These are phyloP conservation scores for Sinocyclocheilus grahami DNA, from an alignment of 2,113 vertebrate genomes.

Conservation along the genomic window DNA sequence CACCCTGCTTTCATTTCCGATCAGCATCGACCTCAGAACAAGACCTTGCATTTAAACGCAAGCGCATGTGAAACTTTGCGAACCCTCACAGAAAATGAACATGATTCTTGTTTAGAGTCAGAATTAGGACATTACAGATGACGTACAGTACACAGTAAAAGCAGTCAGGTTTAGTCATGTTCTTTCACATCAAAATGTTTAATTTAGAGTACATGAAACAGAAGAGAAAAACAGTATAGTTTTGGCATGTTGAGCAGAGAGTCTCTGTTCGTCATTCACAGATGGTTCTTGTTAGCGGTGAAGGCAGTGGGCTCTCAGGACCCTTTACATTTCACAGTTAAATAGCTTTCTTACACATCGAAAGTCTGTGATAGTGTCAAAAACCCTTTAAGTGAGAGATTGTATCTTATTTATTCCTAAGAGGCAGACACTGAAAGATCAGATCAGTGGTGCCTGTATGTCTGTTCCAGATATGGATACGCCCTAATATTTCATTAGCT, in stretches of 20 bases:
- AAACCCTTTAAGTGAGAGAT: neutral
- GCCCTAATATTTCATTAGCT: slow-evolving; percentile 50
- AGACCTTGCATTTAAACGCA: slow-evolving; percentile 23
- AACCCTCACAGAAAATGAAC: neutral
- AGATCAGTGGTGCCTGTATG: neutral
- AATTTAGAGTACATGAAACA: slow-evolving; percentile 16
- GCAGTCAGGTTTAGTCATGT: neutral
- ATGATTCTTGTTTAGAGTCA: neutral
- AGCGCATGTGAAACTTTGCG: slow-evolving; percentile 11
- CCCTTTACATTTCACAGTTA: slow-evolving; percentile 75
- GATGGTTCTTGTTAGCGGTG: slow-evolving; percentile 70
- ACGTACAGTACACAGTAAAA: neutral
- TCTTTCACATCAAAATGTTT: neutral
- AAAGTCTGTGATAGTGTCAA: slow-evolving; percentile 42
- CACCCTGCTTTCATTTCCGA: neutral
- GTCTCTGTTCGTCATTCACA: slow-evolving; percentile 60
- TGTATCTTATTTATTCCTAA: neutral
- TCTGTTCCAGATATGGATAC: slow-evolving; percentile 21
- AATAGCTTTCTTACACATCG: slow-evolving; percentile 58
- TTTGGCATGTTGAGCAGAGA: neutral
- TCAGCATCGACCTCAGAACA: neutral
- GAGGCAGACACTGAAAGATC: neutral
- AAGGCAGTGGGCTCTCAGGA: slow-evolving; percentile 51
- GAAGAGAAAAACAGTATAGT: slow-evolving; percentile 10
- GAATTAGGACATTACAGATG: neutral